Percentiles rank a stretch among this genome's conserved stretches.
Conservation (phyloP, 1,140 invertebrate genomes). For the Lasioglossum albipes region DNA sequence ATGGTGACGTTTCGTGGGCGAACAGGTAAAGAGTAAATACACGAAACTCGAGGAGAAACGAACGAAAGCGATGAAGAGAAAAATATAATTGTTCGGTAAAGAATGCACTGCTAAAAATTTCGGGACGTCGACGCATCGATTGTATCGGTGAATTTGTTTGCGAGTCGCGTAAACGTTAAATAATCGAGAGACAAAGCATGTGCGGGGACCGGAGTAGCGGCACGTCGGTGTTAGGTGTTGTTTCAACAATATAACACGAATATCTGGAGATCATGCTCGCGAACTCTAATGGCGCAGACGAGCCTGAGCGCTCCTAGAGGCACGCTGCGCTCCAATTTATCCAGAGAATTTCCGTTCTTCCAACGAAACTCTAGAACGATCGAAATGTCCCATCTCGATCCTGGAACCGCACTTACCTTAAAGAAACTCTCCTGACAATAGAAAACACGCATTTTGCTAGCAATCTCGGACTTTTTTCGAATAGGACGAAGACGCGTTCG, state of each 20-base stretch:
- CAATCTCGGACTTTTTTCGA: constrained; percentile 64
- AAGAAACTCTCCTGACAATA: constrained; percentile 65
- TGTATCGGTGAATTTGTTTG: background rate
- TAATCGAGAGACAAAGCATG: background rate
- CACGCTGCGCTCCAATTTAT: constrained; percentile 43
- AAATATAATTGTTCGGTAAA: constrained; percentile 1
- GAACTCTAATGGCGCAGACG: constrained; percentile 70
- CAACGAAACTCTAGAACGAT: background rate
- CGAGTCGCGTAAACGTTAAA: background rate
- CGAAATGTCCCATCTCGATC: background rate
- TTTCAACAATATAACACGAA: constrained; percentile 55
- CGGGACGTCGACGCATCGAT: background rate
- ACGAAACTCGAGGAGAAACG: background rate
- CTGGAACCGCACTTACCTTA: constrained; percentile 62
- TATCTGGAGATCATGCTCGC: constrained; percentile 66
- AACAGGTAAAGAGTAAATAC: background rate
- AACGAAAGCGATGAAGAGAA: background rate
- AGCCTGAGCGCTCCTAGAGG: constrained; percentile 47
- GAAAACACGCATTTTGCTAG: constrained; percentile 69
- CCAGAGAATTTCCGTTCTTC: constrained; percentile 11
- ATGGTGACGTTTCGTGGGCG: background rate
- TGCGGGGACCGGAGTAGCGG: constrained; percentile 33
- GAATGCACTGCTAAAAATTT: constrained; percentile 20
- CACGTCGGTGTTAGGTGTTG: constrained; percentile 10
- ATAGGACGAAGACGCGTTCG: constrained; percentile 71